phyloP scores from a whole-genome alignment of 2,888 invertebrate genomes.

The Tenthredo livida region DNA sequence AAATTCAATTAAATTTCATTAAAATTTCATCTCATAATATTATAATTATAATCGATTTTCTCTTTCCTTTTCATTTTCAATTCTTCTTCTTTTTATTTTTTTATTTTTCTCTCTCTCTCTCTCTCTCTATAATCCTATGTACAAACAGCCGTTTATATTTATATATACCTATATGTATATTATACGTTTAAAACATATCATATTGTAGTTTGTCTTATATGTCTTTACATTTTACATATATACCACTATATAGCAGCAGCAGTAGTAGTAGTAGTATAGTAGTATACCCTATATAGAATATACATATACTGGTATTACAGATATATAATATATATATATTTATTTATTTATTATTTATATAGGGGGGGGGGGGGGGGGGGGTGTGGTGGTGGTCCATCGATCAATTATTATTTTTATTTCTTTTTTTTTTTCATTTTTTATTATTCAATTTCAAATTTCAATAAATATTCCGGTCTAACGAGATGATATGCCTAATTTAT shows the following conservation, averaged over 20 bases:
- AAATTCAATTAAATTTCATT: not conserved
- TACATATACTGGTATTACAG: too few relatives aligned
- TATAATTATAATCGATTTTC: too few relatives aligned
- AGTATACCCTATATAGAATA: too few relatives aligned
- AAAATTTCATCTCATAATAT: too few relatives aligned
- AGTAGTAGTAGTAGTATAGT: too few relatives aligned
- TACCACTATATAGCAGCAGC: not conserved
- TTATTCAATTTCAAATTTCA: not conserved
- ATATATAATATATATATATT: not conserved
- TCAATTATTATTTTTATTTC: not conserved
- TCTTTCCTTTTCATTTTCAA: not conserved
- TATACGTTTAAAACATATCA: not conserved
- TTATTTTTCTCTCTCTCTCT: not conserved
- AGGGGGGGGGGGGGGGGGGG: not conserved
- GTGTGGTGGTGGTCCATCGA: not conserved
- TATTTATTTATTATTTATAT: not conserved
- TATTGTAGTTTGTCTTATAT: not conserved
- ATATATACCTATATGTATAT: not conserved
- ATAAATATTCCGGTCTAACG: not conserved
- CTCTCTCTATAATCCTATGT: not conserved
- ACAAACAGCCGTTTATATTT: not conserved
- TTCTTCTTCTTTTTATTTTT: not conserved
- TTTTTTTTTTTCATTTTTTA: too few relatives aligned
- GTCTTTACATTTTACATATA: not conserved
- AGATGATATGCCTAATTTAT: not conserved